Conservation (phyloP, 1,140 invertebrate species). For the Lethrus apterus region DNA sequence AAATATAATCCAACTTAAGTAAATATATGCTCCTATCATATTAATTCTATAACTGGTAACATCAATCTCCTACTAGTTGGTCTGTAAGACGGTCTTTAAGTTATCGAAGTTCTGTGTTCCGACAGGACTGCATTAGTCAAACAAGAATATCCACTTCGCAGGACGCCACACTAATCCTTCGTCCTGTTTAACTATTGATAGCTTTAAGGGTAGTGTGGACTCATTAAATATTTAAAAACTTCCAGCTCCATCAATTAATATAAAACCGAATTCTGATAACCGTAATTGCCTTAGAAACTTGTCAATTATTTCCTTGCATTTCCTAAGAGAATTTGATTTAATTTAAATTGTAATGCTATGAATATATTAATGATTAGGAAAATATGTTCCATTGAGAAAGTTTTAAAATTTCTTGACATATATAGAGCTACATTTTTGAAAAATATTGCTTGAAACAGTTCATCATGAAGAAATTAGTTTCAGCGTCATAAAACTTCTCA, state of each 20-base stretch:
- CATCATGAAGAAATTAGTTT: constrained; percentile 13
- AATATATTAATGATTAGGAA: too few species aligned
- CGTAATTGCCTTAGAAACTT: too few species aligned
- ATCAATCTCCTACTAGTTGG: constrained; percentile 13
- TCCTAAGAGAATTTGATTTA: too few species aligned
- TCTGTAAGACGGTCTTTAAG: constrained; percentile 25
- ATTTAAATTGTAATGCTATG: too few species aligned
- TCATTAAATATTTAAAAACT: constrained; percentile 27
- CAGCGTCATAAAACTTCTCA: constrained; percentile 7
- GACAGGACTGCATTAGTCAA: constrained; percentile 35
- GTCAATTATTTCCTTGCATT: too few species aligned
- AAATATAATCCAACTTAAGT: too few species aligned
- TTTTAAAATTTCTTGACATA: too few species aligned
- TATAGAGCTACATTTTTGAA: too few species aligned
- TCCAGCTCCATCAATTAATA: constrained; percentile 24
- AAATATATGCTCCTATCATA: too few species aligned
- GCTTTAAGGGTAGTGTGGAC: constrained; percentile 18
- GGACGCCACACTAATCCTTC: constrained; percentile 33
- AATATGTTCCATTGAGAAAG: too few species aligned
- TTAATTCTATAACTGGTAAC: constrained; percentile 6
- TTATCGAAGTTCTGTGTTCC: constrained; percentile 38
- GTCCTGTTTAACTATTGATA: constrained; percentile 24
- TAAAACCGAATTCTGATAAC: constrained; percentile 18
- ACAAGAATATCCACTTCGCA: constrained; percentile 39
- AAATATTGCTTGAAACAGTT: too few species aligned